Base-by-base conservation (phyloP, 1,140 invertebrate genomes). In the Drosophila sturtevanti region DNA sequence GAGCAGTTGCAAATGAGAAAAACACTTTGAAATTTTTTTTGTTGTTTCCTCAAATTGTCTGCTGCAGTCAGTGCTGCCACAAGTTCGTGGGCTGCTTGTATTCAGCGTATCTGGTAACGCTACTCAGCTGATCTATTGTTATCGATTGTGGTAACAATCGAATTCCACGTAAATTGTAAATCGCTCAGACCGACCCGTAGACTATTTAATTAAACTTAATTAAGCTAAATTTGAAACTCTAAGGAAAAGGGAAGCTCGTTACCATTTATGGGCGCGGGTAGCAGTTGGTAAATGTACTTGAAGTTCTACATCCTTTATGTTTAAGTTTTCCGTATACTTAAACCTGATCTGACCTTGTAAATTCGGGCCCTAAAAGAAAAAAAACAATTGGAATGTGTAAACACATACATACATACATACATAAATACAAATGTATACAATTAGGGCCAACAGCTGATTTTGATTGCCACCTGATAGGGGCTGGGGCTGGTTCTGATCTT, bases 361-460 rank as follows among this genome's bases (percentile, higher is more conserved):
- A 63, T 44, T 16, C 21, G 54, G 63, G 54, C 71, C 69, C 71
- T 52, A 59, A 64, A 59, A 75, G 31, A 52, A 75, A 75, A 65
- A 52, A 68, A 9, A 48, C 16, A 35, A 24, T 44, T 63, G 52
- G 72, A 75, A 76, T 76, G 64, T 58, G 58, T 55, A 74, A 51
- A 65, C 38, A 12, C 44, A 37, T 10, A 38, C 51, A 34, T 18
- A 41, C 44, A 21, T 37, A 21, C 27, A 31, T 31, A 4, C n/a
- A n/a, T n/a, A n/a, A n/a, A 41, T 24, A 34, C 9, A 14, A 27
- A 38, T 35, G 59, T 63, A 62, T 52, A 68, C 59, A 41, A 52
- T 63, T 68, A 68, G 64, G 72, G 64, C 72, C 22, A 74, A 75
- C 72, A 75, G 72, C 72, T 75, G 72, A 75, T 68, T 75, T 18